Percentiles rank a stretch among this genome's conserved stretches.
These are phyloP conservation scores for Drosophila pseudotalamancana DNA, from an alignment of 2,888 invertebrate species.

Conservation along the genomic window DNA sequence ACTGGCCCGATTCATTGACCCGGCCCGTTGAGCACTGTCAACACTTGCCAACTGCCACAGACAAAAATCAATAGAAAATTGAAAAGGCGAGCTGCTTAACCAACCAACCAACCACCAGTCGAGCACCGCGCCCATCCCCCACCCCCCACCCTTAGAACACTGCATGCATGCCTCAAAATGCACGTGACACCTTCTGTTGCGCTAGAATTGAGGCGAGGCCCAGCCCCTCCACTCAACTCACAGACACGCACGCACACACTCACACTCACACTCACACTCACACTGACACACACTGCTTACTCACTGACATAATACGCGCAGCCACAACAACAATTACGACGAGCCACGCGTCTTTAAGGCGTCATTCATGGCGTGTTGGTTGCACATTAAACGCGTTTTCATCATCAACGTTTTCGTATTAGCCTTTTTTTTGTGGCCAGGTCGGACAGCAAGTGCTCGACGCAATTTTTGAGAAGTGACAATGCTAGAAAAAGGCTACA, in stretches of 20 bases:
- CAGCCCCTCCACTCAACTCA: neutral
- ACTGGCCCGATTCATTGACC: slow-evolving; percentile 51
- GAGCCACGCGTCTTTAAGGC: slow-evolving; percentile 76
- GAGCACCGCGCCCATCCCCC: neutral
- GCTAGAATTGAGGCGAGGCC: slow-evolving; percentile 31
- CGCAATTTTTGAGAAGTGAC: neutral
- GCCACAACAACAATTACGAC: slow-evolving; percentile 32
- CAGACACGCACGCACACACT: neutral
- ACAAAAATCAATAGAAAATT: slow-evolving; percentile 59
- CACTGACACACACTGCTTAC: slow-evolving; percentile 1
- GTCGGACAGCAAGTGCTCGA: neutral
- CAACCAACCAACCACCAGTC: slow-evolving; percentile 7
- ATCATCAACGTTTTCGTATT: slow-evolving; percentile 24
- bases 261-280: neutral
- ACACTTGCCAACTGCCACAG: slow-evolving; percentile 47
- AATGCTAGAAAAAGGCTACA: neutral
- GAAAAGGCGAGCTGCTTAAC: slow-evolving; percentile 45
- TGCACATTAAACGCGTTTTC: slow-evolving; percentile 62
- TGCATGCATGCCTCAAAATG: slow-evolving; percentile 11
- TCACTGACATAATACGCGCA: slow-evolving; percentile 45
- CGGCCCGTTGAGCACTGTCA: slow-evolving; percentile 51
- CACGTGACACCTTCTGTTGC: slow-evolving; percentile 62
- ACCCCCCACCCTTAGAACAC: neutral
- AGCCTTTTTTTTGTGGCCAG: slow-evolving; percentile 7
- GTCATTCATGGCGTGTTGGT: slow-evolving; percentile 80